Conservation (phyloP, 2,888 invertebrate species). For the Herminia tarsipennalis region DNA sequence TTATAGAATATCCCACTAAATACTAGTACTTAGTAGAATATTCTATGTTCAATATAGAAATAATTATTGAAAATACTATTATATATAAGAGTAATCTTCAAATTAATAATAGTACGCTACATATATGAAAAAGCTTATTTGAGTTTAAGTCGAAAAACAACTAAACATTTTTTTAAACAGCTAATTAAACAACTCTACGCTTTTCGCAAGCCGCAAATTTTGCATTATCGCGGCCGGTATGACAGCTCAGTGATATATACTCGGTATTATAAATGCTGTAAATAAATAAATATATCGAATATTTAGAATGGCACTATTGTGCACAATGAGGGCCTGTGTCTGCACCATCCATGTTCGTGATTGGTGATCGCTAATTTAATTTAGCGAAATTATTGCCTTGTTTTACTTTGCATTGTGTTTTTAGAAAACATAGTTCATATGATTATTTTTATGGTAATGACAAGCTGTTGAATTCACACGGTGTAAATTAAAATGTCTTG, state of each 20-base stretch:
- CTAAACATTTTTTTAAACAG: neutral
- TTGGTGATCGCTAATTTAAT: slow-evolving; percentile 28
- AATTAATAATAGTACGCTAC: too few relatives aligned
- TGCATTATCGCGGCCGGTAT: slow-evolving; percentile 83
- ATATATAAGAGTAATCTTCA: too few relatives aligned
- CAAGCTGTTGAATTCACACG: too few relatives aligned
- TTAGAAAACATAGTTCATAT: too few relatives aligned
- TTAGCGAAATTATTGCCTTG: slow-evolving; percentile 30
- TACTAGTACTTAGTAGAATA: too few relatives aligned
- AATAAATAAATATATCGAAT: slow-evolving; percentile 82
- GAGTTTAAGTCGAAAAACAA: neutral
- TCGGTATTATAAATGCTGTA: slow-evolving; percentile 84
- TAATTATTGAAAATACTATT: too few relatives aligned
- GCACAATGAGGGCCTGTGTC: slow-evolving; percentile 62
- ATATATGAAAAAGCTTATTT: too few relatives aligned
- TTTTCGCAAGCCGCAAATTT: slow-evolving; percentile 66
- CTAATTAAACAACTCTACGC: slow-evolving; percentile 50
- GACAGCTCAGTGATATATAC: slow-evolving; percentile 83
- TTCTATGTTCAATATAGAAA: too few relatives aligned
- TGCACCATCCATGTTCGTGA: slow-evolving; percentile 49
- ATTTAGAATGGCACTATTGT: slow-evolving; percentile 83
- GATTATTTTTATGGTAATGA: too few relatives aligned
- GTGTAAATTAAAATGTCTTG: too few relatives aligned
- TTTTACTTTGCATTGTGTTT: slow-evolving; percentile 1
- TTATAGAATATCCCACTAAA: too few relatives aligned